Evolutionary conservation across 2,797 vertebrate genomes (phyloP), one percentile per base, ranked within the genome.

Genomic region (Botia kubotai): DNA sequence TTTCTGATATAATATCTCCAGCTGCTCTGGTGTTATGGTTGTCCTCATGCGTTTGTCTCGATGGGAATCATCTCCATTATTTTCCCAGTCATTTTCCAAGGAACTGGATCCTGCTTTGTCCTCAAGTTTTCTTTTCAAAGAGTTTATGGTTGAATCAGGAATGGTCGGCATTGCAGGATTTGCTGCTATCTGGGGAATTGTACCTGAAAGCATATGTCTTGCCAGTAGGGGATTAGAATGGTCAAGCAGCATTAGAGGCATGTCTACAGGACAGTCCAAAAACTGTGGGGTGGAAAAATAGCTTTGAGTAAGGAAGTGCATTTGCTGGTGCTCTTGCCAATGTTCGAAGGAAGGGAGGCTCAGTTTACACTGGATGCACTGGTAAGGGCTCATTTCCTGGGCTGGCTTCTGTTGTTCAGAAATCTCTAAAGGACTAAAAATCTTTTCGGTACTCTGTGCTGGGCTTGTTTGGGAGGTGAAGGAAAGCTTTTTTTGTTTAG

Each of bases 261-360:
- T 95, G 85, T 96, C 96, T 82, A 96, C 85, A 0, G 96, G 93
- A 87, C 96, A 92, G 86, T 99, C 98, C 81, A 97, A 86, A 87
- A 99, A 99, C 16, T 96, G 96, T 8, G 97, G 96, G 79, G 97
- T 96, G 72, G 98, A 95, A 88, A 99, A 97, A 86, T 97, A 97
- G 86, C 96, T 98, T 90, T 99, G 98, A 50, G 97, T 95, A 88
- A 99, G 90, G 82, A 99, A 96, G 84, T 99, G 98, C 75, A 98
- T 96, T 82, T 98, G 96, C 89, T 99, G 98, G 91, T 99, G 98
- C 85, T 99, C 98, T 88, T 99, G 98, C 98, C 98, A 99, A 86
- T 97, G 95, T 82, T 99, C 97, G 29, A 99, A 97, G 0, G 98
- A 97, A 14, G 97, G 95, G 83, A 99, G 95, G 0, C 96, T 96